Evolutionary conservation across 2,113 vertebrate genomes (phyloP).

Genomic region (Saimiri boliviensis): DNA sequence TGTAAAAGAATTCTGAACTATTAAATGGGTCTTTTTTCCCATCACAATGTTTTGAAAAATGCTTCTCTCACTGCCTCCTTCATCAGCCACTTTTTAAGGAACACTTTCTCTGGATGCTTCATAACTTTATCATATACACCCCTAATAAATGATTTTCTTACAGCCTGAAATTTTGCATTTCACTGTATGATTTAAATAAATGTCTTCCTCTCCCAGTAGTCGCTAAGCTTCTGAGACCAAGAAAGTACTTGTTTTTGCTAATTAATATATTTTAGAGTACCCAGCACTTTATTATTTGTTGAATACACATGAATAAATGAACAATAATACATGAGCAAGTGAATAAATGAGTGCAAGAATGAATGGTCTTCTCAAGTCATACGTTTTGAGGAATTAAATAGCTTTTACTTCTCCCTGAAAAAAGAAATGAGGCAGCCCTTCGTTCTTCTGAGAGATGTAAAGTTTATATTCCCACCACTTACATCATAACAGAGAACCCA

Average conservation of each 20-base stretch:
- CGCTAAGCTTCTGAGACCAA: not conserved
- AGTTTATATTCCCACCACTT: not conserved
- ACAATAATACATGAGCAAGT: not conserved
- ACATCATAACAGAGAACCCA: not conserved
- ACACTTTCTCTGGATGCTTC: not conserved
- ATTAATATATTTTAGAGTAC: not conserved
- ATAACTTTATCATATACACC: not conserved
- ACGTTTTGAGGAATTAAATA: not conserved
- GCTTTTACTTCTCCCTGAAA: not conserved
- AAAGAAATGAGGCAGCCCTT: not conserved
- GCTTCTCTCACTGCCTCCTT: not conserved
- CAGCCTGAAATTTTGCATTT: not conserved
- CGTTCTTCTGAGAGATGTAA: not conserved
- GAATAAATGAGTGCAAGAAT: not conserved
- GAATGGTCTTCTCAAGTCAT: not conserved
- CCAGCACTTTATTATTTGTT: not conserved
- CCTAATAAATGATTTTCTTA: not conserved
- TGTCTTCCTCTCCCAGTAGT: not conserved
- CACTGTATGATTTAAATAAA: not conserved
- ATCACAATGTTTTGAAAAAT: not conserved
- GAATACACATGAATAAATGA: not conserved
- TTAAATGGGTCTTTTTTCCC: not conserved
- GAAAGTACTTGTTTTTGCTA: not conserved
- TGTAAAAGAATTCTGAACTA: constrained; percentile 15
- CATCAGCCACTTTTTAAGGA: not conserved